phyloP scores from a whole-genome alignment of 1,140 invertebrate genomes.

The Ganaspis sp. region DNA sequence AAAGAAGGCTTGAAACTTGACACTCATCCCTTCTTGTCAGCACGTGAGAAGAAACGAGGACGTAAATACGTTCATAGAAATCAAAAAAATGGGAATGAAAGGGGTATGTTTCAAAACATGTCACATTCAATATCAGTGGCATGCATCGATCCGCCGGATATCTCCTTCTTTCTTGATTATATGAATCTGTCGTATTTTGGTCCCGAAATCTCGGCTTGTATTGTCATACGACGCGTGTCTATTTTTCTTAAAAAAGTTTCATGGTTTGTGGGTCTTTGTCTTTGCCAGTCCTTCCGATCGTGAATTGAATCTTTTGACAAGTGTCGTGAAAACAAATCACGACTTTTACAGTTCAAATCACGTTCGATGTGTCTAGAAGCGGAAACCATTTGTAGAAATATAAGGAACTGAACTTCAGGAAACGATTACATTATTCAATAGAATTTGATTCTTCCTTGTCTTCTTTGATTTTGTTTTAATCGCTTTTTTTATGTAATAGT shows the following conservation, averaged over 20 bases:
- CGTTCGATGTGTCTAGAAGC: slow-evolving; percentile 10
- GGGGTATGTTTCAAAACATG: slow-evolving; percentile 76
- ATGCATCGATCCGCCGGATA: slow-evolving; percentile 67
- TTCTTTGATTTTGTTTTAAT: no score
- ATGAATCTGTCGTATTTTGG: slow-evolving; percentile 47
- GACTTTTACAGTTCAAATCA: slow-evolving; percentile 1
- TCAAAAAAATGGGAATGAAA: slow-evolving; percentile 70
- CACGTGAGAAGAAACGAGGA: slow-evolving; percentile 73
- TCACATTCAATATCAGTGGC: slow-evolving; percentile 73
- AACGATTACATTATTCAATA: neutral
- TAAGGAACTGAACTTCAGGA: neutral
- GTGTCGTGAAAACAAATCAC: neutral
- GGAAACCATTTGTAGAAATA: slow-evolving; percentile 4
- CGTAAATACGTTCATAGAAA: slow-evolving; percentile 72
- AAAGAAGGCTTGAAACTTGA: slow-evolving; percentile 69
- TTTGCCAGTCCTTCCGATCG: slow-evolving; percentile 4
- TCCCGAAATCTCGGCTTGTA: slow-evolving; percentile 40
- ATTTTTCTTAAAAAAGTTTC: neutral
- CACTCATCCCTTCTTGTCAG: slow-evolving; percentile 66
- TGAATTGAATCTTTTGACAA: slow-evolving; percentile 5
- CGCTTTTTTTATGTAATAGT: no score
- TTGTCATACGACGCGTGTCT: slow-evolving; percentile 6
- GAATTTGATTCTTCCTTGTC: no score
- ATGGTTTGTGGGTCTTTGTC: neutral
- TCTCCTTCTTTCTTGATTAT: slow-evolving; percentile 40